Base-by-base conservation (phyloP, 2,888 invertebrate species). In the Ganaspis brasiliensis region DNA sequence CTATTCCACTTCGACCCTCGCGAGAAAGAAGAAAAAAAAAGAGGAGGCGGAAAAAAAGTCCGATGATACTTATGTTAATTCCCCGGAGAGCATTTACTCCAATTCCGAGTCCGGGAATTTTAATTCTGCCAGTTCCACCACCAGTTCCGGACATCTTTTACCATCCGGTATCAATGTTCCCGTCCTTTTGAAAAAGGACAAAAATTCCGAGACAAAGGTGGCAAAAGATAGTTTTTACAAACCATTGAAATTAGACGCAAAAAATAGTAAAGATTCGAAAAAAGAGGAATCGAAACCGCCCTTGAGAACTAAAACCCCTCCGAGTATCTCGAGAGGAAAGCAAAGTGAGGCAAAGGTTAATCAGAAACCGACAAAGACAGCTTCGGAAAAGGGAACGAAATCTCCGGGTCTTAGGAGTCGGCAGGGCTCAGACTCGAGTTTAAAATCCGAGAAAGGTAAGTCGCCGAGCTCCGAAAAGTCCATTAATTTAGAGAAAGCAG, bases 1-100 rank as follows among this genome's bases (percentile, higher is more conserved):
- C 83, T 97, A 97, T 89, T 96, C 97, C 0, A 95, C 96, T 0
- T 95, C 96, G 1, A 96, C 95, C 0, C 90, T 96, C 1, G 71
- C 57, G 55, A 74, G 73, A 45, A 94, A 94, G 86, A 93, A 94
- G 83, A 92, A 92, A 81, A 89, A 90, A 59, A 92, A 91, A 76
- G 87, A 86, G 52, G 82, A 86, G 26, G 75, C 81, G 9, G 85
- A 84, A 16, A 89, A 89, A 52, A 85, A 85, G 2, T 83, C 85
- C 2, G 84, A 90, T 0, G 93, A 94, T 80, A 94, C 93, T 12
- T 95, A 96, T 84, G 94, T 93, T 85, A 94, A 95, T 89, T 92
- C 94, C 0, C 90, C 93, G 0, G 94, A 94, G 67, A 94, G 94
- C 83, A 93, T 95, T 37, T 95, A 95, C 82, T 89, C 89, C 0